Percentiles rank a stretch among this genome's conserved stretches.
Conservation (phyloP, 2,888 invertebrate genomes). For the Fragum whitleyi region DNA sequence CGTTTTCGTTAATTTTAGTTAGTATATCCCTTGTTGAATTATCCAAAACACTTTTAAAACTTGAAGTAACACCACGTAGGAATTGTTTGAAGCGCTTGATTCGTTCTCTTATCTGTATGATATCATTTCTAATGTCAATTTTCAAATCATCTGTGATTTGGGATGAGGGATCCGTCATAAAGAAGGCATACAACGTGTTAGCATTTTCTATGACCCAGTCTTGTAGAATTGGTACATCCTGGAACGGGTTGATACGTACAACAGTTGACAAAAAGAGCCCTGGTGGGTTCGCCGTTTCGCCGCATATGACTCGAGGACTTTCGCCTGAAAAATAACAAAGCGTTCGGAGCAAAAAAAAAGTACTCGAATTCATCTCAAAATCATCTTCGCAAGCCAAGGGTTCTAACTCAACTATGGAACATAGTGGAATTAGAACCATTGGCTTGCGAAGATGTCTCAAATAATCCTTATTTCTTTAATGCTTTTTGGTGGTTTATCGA, state of each 20-base stretch:
- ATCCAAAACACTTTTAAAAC: constrained; percentile 17
- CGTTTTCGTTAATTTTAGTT: not conserved
- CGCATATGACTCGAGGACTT: constrained; percentile 12
- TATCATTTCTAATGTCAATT: constrained; percentile 8
- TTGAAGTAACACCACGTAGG: not conserved
- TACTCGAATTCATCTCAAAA: no score
- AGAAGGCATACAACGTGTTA: constrained; percentile 38
- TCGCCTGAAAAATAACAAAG: constrained; percentile 17
- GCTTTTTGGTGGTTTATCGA: no score
- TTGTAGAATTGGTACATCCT: constrained; percentile 46
- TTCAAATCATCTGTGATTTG: not conserved
- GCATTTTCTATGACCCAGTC: constrained; percentile 39
- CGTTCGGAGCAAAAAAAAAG: no score
- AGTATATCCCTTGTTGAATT: constrained; percentile 24
- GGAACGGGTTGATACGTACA: constrained; percentile 41
- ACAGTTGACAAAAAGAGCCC: constrained; percentile 47
- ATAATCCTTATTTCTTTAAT: no score
- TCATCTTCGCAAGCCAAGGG: no score
- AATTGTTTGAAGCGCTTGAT: not conserved
- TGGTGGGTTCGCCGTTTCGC: constrained; percentile 49
- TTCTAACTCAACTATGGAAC: no score
- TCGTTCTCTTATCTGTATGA: constrained; percentile 4
- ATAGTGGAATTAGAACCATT: no score
- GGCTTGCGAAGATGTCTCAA: no score
- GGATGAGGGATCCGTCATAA: constrained; percentile 38